Percentiles rank a stretch among this genome's conserved stretches.
Conservation (phyloP, 2,113 vertebrate species). For the Megaceryle maxima region DNA sequence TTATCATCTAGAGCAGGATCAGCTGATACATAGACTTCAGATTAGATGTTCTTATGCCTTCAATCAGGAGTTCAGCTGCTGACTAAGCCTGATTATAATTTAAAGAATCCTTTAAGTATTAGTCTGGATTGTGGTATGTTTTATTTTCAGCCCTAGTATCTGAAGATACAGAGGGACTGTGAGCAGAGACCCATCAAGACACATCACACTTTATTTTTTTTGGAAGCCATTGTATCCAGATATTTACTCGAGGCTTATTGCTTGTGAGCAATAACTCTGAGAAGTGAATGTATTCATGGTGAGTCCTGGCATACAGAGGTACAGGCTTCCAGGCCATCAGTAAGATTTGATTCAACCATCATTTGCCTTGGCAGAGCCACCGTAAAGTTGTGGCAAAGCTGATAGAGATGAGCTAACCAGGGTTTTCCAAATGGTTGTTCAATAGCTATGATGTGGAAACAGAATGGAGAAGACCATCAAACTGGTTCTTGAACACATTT, state of each 20-base stretch:
- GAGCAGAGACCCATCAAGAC: background rate
- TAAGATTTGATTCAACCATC: background rate
- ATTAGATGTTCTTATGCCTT: background rate
- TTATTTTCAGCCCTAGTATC: background rate
- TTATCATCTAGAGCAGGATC: background rate
- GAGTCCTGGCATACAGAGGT: background rate
- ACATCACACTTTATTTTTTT: background rate
- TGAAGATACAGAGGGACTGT: background rate
- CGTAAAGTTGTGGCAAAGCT: background rate
- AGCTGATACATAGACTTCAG: background rate
- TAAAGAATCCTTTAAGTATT: background rate
- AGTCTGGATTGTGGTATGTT: background rate
- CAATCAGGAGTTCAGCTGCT: background rate
- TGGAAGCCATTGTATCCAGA: background rate
- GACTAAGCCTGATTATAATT: background rate
- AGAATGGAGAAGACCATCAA: background rate
- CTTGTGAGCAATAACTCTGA: too few species aligned
- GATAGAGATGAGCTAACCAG: background rate
- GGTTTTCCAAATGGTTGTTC: background rate
- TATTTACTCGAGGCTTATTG: background rate
- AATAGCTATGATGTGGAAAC: background rate
- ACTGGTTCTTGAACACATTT: background rate
- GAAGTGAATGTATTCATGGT: background rate
- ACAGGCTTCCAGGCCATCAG: background rate
- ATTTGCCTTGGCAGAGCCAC: background rate